Evolutionary conservation across 2,888 invertebrate species (phyloP), one percentile per base, ranked within the genome.

Genomic region (Flexamia atlantica): DNA sequence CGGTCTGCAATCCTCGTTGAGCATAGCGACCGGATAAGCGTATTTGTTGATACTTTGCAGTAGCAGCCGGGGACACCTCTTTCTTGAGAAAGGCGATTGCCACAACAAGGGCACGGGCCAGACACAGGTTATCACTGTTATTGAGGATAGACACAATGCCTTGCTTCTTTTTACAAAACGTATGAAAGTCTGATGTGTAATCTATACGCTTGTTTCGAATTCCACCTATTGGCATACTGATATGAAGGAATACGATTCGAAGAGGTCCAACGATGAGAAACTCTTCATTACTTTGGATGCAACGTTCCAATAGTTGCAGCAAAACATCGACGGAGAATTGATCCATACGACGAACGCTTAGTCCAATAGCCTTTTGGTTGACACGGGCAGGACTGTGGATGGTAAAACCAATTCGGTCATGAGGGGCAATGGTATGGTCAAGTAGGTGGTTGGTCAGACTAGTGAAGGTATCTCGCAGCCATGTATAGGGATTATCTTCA

Each of bases 1-100:
- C 17, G 14, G 10, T 3, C 25, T 79, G 79, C 12, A 50, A 2
- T 40, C 25, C 50, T 14, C 53, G 14, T 25, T 32, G 72, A 68
- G n/a, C 28, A 23, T 84, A 83, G 3, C 17, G 14, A 23, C 50
- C 50, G 1, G 7, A n/a, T 3, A 1, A 53, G 2, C 28, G 4
- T 2, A 50, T 32, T 10, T 1, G 50, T 0, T 50, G 25, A 25
- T 25, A 79, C 0, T 25, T 0, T 28, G 14, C n/a, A 25, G 20
- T n/a, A 5, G 25, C 23, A 12, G 20, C 50, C 20, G 32, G 50
- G 5, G 46, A 17, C 10, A 70, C 28, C 40, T 86, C 84, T 83
- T 85, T 86, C 4, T 76, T 64, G 5, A 53, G 83, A 12, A 80
- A 12, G 2, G 86, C 86, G 14, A 80, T 85, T 0, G 85, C 85